Conservation (phyloP, 2,888 invertebrate genomes). For the Apeira syringaria region DNA sequence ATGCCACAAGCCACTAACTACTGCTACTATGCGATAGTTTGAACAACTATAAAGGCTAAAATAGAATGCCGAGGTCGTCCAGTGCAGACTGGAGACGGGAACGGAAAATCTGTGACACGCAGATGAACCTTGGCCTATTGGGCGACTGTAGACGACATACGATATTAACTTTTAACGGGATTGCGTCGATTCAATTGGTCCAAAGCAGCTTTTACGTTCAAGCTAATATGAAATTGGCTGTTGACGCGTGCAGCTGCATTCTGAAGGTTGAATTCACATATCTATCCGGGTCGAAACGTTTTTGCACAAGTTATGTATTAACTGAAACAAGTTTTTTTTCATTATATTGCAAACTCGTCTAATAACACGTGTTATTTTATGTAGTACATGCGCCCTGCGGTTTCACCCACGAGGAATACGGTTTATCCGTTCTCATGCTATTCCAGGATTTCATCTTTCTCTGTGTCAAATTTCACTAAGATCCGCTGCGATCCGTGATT, state of each 20-base stretch:
- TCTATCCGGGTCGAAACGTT: background rate
- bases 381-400: too few relatives aligned
- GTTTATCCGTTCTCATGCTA: too few relatives aligned
- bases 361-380: too few relatives aligned
- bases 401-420: too few relatives aligned
- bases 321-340: too few relatives aligned
- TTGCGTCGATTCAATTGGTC: slow-evolving; percentile 8
- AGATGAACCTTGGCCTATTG: slow-evolving; percentile 35
- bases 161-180: slow-evolving; percentile 20
- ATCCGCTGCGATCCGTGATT: too few relatives aligned
- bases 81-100: slow-evolving; percentile 28
- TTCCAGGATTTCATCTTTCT: too few relatives aligned
- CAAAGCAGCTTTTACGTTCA: slow-evolving; percentile 3
- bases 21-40: slow-evolving; percentile 9
- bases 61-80: slow-evolving; percentile 37
- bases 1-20: slow-evolving; percentile 18
- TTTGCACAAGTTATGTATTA: too few relatives aligned
- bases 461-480: too few relatives aligned
- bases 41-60: slow-evolving; percentile 17
- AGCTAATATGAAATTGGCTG: slow-evolving; percentile 4
- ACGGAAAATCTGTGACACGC: slow-evolving; percentile 16
- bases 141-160: slow-evolving; percentile 20
- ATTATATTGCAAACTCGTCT: too few relatives aligned
- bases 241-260: slow-evolving; percentile 6
- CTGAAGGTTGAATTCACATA: slow-evolving; percentile 2